Evolutionary conservation across 2,113 vertebrate species (phyloP).

Genomic region (Butorides virescens): DNA sequence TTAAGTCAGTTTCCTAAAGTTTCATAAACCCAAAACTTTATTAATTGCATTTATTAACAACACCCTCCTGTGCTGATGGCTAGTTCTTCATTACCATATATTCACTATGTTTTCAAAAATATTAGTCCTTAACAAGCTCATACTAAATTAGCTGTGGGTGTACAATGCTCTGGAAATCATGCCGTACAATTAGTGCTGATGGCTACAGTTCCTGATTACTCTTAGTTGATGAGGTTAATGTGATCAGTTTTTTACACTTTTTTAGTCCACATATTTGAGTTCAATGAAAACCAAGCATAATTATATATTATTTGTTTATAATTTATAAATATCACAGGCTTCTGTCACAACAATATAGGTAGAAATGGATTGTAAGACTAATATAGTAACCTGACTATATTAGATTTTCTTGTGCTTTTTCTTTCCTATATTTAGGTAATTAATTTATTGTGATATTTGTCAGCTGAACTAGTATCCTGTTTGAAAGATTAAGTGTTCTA

Average conservation of each 20-base stretch:
- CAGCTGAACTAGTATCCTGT: not conserved
- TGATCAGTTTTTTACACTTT: not conserved
- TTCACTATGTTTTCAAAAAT: not conserved
- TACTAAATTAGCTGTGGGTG: not conserved
- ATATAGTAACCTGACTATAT: not conserved
- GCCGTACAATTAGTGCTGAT: too few relatives aligned
- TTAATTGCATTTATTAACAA: not conserved
- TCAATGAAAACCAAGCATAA: not conserved
- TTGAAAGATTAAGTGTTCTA: not conserved
- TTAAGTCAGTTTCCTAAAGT: not conserved
- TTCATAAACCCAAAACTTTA: not conserved
- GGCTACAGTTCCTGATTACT: not conserved
- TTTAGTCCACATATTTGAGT: not conserved
- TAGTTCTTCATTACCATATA: not conserved
- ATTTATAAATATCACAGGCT: not conserved
- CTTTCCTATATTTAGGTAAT: not conserved
- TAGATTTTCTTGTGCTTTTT: not conserved
- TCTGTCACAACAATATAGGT: not conserved
- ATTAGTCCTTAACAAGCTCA: not conserved
- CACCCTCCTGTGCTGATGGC: not conserved
- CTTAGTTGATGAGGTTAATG: accelerated
- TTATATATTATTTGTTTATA: not conserved
- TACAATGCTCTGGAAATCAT: not conserved
- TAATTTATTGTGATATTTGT: not conserved
- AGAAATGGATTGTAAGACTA: not conserved